These are phyloP conservation scores for Panthera uncia DNA, from an alignment of 2,113 vertebrate genomes.

Conservation along the genomic window DNA sequence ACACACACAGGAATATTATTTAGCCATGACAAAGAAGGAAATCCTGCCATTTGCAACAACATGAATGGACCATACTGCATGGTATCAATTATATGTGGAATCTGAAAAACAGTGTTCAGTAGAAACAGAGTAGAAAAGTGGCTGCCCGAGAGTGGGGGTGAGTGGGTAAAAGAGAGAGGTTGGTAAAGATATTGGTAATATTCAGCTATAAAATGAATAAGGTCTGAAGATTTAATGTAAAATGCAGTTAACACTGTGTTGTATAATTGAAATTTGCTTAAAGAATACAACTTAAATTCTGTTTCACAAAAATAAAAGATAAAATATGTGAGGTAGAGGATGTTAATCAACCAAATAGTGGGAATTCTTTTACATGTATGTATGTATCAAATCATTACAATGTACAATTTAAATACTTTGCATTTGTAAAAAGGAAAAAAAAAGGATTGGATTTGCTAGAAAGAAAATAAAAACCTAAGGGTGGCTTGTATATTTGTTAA, in stretches of 20 bases:
- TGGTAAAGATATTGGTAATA: neutral
- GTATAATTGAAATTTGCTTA: neutral
- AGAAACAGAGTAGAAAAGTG: neutral
- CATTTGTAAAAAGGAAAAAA: neutral
- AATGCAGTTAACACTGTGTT: neutral
- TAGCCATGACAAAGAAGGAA: neutral
- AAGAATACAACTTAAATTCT: neutral
- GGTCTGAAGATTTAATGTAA: neutral
- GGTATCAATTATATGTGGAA: neutral
- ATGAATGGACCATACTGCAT: neutral
- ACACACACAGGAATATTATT: neutral
- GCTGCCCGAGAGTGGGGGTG: neutral
- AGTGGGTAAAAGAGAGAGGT: neutral
- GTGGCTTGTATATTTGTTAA: constrained; percentile 11
- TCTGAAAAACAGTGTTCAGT: neutral
- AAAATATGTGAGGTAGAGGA: neutral
- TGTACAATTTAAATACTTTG: neutral
- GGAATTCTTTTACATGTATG: neutral
- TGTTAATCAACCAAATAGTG: neutral
- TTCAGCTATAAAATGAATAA: neutral
- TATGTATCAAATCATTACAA: neutral
- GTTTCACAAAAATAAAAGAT: neutral
- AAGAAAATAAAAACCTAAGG: neutral
- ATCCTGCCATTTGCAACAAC: neutral
- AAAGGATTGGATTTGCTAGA: neutral